phyloP scores from a whole-genome alignment of 2,113 vertebrate species.

The Mustela lutreola region DNA sequence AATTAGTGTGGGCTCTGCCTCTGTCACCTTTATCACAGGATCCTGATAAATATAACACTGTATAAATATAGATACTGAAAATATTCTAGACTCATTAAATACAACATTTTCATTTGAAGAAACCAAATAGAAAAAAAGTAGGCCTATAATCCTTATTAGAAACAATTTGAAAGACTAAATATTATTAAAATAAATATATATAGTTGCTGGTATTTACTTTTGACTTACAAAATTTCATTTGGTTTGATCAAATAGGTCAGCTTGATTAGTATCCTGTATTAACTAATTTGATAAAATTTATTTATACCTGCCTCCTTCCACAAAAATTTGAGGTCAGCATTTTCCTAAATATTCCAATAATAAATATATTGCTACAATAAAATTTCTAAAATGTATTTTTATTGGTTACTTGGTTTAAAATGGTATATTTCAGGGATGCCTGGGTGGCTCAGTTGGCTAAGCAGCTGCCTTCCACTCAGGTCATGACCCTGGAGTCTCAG shows the following conservation, averaged over 20 bases:
- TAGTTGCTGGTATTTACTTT: not conserved
- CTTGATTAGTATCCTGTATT: not conserved
- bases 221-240: not conserved
- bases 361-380: not conserved
- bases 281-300: not conserved
- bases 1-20: not conserved
- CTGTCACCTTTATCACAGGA: not conserved
- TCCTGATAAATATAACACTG: not conserved
- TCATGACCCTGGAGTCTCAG: too few relatives aligned
- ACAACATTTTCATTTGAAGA: slow-evolving; percentile 6
- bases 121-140: not conserved
- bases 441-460: too few relatives aligned
- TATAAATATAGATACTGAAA: not conserved
- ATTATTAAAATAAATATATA: not conserved
- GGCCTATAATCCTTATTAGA: not conserved
- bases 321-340: not conserved
- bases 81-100: not conserved
- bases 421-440: not conserved
- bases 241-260: not conserved
- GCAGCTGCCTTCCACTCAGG: too few relatives aligned
- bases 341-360: not conserved
- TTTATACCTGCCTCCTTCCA: not conserved
- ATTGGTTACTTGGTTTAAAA: not conserved
- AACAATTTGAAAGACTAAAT: not conserved
- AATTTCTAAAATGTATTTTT: slow-evolving; percentile 20